Conservation (phyloP, 1,140 invertebrate species). For the Atta colombica region DNA sequence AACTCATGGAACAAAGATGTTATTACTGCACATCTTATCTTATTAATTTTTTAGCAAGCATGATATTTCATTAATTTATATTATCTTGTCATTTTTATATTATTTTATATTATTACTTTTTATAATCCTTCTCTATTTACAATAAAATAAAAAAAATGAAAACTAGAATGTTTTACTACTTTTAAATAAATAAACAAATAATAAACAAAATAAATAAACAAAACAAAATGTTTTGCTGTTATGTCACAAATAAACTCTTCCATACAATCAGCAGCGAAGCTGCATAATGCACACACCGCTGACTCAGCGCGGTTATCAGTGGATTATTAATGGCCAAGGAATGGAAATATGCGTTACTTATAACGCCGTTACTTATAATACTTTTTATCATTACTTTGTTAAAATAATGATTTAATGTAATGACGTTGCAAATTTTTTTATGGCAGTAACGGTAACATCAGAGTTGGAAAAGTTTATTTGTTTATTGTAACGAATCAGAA, state of each 20-base stretch:
- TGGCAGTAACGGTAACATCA: too few relatives aligned
- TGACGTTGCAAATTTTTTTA: too few relatives aligned
- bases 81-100: not conserved
- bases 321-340: slow-evolving; percentile 49
- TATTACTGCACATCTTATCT: not conserved
- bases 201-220: not conserved
- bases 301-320: slow-evolving; percentile 59
- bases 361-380: too few relatives aligned
- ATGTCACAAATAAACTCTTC: not conserved
- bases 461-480: too few relatives aligned
- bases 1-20: not conserved
- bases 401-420: too few relatives aligned
- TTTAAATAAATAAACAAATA: not conserved
- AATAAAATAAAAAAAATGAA: not conserved
- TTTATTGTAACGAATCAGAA: too few relatives aligned
- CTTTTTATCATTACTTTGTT: too few relatives aligned
- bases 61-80: not conserved
- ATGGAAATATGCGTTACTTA: too few relatives aligned
- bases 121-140: not conserved
- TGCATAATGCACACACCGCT: slow-evolving; percentile 23
- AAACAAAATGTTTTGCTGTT: not conserved
- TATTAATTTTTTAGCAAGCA: not conserved
- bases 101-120: not conserved
- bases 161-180: not conserved
- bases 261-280: slow-evolving; percentile 11